A percentile compares a stretch with the other conserved stretches of the same genome.
phyloP scores from a whole-genome alignment of 2,113 vertebrate species.

The Microcebus griseorufus region DNA sequence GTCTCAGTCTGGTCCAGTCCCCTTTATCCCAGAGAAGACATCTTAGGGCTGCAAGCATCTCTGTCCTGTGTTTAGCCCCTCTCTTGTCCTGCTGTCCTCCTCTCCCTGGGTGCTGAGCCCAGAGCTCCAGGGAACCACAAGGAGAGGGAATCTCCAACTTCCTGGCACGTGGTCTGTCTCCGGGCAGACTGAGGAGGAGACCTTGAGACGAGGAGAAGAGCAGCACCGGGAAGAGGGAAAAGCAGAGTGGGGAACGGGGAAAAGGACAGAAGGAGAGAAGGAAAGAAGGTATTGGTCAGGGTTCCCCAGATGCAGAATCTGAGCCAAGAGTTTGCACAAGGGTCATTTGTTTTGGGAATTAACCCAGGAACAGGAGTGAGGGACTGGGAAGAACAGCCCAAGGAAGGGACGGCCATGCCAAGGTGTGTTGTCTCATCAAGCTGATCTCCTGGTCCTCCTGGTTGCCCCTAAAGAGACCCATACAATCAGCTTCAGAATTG shows the following conservation, averaged over 20 bases:
- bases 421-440: background rate
- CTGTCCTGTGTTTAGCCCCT: background rate
- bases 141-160: background rate
- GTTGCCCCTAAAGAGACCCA: background rate
- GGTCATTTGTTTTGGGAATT: background rate
- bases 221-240: background rate
- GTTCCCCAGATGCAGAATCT: background rate
- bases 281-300: background rate
- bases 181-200: background rate
- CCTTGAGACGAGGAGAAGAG: background rate
- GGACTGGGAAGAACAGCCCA: background rate
- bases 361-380: background rate
- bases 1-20: background rate
- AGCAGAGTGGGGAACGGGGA: too few relatives aligned
- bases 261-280: background rate
- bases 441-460: background rate
- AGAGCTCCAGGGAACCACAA: background rate
- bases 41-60: background rate
- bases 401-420: background rate
- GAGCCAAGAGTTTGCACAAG: background rate
- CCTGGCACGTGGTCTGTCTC: background rate
- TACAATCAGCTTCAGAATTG: background rate
- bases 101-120: accelerated
- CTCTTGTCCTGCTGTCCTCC: background rate
- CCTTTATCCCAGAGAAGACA: background rate